phyloP scores from a whole-genome alignment of 2,797 vertebrate genomes.

The Tolypeutes matacus region DNA sequence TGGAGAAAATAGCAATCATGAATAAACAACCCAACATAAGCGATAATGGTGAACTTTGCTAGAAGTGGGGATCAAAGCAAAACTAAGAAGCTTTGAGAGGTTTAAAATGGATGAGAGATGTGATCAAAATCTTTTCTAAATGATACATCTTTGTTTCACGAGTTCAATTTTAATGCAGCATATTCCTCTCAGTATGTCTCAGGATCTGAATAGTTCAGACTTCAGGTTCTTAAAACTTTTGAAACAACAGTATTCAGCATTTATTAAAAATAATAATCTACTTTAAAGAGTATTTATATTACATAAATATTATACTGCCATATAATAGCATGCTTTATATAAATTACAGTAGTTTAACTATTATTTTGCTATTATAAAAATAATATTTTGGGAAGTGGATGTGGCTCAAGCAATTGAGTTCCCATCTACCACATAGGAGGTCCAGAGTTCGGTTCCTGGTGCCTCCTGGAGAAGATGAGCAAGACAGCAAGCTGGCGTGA shows the following conservation, averaged over 20 bases:
- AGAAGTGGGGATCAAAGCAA: background rate
- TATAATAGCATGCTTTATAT: slow-evolving; percentile 55
- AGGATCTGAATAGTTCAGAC: slow-evolving; percentile 13
- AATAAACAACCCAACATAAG: background rate
- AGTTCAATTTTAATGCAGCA: background rate
- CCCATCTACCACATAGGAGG: too few species aligned
- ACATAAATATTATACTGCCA: slow-evolving; percentile 68
- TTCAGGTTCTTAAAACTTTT: slow-evolving; percentile 56
- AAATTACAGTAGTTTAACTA: slow-evolving; percentile 70
- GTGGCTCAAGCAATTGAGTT: too few species aligned
- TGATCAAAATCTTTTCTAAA: background rate
- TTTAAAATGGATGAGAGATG: background rate
- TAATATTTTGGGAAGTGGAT: background rate
- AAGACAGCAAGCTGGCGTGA: too few species aligned
- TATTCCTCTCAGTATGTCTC: background rate
- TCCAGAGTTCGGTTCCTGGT: too few species aligned
- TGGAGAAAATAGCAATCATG: background rate
- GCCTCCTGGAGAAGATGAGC: too few species aligned
- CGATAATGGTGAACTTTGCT: background rate
- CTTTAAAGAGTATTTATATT: slow-evolving; percentile 67
- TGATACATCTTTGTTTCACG: background rate
- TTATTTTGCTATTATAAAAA: slow-evolving; percentile 79
- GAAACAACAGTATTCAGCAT: slow-evolving; percentile 63
- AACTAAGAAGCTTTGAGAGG: background rate
- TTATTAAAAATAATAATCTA: slow-evolving; percentile 73